phyloP scores from a whole-genome alignment of 2,113 vertebrate genomes.

The Aptenodytes forsteri region DNA sequence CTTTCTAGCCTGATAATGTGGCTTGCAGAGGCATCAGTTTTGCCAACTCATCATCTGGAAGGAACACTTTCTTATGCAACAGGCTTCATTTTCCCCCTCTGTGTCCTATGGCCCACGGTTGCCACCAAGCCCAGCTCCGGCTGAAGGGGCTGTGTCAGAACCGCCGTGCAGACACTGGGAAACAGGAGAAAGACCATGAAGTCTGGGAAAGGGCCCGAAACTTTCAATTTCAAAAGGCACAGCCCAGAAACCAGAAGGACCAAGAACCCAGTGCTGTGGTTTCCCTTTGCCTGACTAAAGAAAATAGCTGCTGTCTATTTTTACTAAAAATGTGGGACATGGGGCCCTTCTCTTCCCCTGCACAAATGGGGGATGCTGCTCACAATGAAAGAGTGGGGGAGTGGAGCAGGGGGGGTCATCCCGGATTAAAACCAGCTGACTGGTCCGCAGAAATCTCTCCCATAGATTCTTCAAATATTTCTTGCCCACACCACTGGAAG shows the following conservation, averaged over 20 bases:
- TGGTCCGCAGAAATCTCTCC: not conserved
- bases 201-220: not conserved
- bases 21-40: conserved; percentile 4
- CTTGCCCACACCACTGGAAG: not conserved
- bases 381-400: not conserved
- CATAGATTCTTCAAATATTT: conserved; percentile 45
- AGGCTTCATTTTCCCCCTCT: not conserved
- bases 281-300: conserved; percentile 42
- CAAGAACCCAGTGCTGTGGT: conserved; percentile 29
- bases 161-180: not conserved
- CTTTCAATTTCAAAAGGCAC: conserved; percentile 42
- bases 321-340: conserved; percentile 35
- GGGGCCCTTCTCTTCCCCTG: conserved; percentile 29
- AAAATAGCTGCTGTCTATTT: conserved; percentile 45
- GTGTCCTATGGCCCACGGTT: not conserved
- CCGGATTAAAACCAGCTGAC: conserved; percentile 36
- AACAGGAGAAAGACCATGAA: not conserved
- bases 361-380: conserved; percentile 9
- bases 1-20: conserved; percentile 5
- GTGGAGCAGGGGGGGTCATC: not conserved
- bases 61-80: conserved; percentile 48
- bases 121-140: not conserved
- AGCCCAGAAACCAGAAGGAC: conserved; percentile 38
- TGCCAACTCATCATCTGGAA: conserved; percentile 58
- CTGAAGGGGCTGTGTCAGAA: not conserved